A percentile compares a stretch with the other conserved stretches of the same genome.
Conservation (phyloP, 1,140 invertebrate species). For the Drosophila setifemur region DNA sequence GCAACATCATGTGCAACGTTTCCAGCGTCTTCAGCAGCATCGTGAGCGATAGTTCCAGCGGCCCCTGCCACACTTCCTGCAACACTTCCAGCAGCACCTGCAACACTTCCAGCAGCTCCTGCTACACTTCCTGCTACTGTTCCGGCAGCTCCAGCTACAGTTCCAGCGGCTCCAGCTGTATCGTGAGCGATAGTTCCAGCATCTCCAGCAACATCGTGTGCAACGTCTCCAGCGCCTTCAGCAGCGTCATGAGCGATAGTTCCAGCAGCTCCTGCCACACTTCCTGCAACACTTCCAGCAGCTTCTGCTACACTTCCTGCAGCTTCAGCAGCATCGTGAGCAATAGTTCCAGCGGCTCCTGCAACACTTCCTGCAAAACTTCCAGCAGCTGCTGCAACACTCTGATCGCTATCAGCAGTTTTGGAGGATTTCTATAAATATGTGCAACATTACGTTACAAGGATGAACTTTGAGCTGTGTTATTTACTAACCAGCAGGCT, state of each 20-base stretch:
- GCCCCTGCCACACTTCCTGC: background rate
- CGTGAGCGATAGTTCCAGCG: background rate
- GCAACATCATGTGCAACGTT: background rate
- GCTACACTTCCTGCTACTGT: constrained; percentile 14
- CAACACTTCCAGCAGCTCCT: background rate
- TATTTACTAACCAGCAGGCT: constrained; percentile 4
- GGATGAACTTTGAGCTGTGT: background rate
- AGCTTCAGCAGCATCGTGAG: no score
- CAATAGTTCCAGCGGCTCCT: background rate
- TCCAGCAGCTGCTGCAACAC: no score
- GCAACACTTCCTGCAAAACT: no score
- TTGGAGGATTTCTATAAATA: background rate
- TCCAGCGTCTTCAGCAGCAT: background rate
- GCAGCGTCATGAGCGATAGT: background rate
- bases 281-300: background rate
- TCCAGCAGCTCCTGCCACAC: background rate
- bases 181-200: background rate
- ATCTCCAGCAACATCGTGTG: background rate
- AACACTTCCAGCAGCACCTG: background rate
- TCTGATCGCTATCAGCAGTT: no score
- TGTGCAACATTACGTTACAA: no score
- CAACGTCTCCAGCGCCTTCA: no score
- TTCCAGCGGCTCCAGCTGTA: constrained; percentile 6
- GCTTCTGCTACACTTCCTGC: background rate
- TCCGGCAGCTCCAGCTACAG: background rate